These are phyloP conservation scores for Perizoma affinitatum DNA, from an alignment of 2,888 invertebrate species.

Conservation along the genomic window DNA sequence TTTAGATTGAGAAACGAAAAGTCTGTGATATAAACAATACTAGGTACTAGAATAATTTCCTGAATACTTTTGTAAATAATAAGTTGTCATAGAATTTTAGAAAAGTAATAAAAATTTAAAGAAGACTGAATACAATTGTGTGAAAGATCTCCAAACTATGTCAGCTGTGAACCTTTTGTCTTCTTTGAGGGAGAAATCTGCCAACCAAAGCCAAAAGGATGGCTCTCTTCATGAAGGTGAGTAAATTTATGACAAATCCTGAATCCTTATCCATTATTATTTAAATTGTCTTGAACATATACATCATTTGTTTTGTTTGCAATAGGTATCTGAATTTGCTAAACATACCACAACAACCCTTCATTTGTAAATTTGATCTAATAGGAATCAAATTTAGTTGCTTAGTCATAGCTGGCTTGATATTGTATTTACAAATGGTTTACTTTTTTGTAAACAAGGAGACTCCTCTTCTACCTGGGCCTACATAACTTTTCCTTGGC, in stretches of 20 bases:
- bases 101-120: conserved; percentile 77
- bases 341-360: conserved; percentile 7
- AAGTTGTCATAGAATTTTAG: conserved; percentile 80
- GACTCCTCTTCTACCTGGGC: conserved; percentile 21
- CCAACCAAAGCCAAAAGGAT: conserved; percentile 72
- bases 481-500: conserved; percentile 30
- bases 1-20: conserved; percentile 85
- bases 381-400: conserved; percentile 15
- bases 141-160: conserved; percentile 76
- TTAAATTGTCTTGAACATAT: neutral
- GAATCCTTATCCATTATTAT: neutral
- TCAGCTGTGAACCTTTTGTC: conserved; percentile 82
- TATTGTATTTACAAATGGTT: conserved; percentile 17
- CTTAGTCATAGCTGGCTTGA: conserved; percentile 28
- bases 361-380: conserved; percentile 2
- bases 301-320: conserved; percentile 7
- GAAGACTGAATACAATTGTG: conserved; percentile 80
- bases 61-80: conserved; percentile 82
- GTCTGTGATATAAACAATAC: conserved; percentile 86
- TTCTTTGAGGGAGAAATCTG: conserved; percentile 79
- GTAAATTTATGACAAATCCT: conserved; percentile 27
- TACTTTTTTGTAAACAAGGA: conserved; percentile 13
- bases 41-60: conserved; percentile 81
- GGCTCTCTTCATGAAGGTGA: conserved; percentile 74
- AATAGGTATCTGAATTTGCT: neutral